Conservation (phyloP, 2,888 invertebrate genomes). For the Stenodera caucasica region DNA sequence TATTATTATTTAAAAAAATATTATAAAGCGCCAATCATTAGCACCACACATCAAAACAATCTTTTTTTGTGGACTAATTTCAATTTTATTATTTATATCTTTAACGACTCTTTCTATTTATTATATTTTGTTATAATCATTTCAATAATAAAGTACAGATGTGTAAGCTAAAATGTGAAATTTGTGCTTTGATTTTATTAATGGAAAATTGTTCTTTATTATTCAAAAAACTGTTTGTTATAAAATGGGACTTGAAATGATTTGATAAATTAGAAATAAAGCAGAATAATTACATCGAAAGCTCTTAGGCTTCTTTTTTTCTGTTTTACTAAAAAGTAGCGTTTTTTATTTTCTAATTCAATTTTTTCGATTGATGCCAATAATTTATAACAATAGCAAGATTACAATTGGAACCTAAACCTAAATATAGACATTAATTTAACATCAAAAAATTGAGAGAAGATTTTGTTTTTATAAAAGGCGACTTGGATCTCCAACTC, state of each 20-base stretch:
- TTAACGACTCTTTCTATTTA: background rate
- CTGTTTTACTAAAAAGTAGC: background rate
- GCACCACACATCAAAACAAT: slow-evolving; percentile 27
- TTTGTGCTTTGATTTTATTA: background rate
- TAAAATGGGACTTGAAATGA: background rate
- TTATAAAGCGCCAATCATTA: slow-evolving; percentile 21
- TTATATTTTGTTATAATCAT: background rate
- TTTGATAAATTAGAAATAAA: background rate
- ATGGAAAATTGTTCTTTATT: background rate
- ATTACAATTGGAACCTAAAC: slow-evolving; percentile 4
- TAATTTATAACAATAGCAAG: background rate
- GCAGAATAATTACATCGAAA: background rate
- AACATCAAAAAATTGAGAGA: slow-evolving; percentile 53
- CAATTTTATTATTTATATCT: background rate
- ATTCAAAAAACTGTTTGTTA: background rate
- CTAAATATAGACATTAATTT: slow-evolving; percentile 9
- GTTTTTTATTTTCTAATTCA: background rate
- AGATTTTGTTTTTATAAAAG: slow-evolving; percentile 48
- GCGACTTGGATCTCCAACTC: slow-evolving; percentile 46
- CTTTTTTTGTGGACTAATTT: background rate
- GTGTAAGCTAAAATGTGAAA: background rate
- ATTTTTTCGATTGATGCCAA: background rate
- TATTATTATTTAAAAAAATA: slow-evolving; percentile 23
- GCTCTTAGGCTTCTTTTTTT: background rate
- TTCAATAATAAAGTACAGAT: background rate